Evolutionary conservation across 1,140 invertebrate species (phyloP), one percentile per base, ranked within the genome.

Genomic region (Drosophila sp.): DNA sequence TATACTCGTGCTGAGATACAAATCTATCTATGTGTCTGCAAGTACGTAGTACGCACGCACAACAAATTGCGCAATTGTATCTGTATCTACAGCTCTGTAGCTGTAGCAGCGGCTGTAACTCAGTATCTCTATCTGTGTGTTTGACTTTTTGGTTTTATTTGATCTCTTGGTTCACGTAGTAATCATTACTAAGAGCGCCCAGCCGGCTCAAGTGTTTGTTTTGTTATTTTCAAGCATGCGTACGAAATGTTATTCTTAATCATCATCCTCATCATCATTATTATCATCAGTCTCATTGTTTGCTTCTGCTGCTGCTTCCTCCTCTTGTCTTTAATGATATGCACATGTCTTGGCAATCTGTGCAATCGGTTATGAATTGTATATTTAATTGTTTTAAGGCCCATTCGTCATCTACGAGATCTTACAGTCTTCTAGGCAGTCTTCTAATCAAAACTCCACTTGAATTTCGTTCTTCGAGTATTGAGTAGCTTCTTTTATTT

Each of bases 181-280:
- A 64, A 50, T 64, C 61, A 53, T 41, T 56, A 34, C 40, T 56
- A 56, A 61, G 14, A 71, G 34, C 75, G 40, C 8, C 57, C 67
- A 72, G 62, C 56, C 70, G 40, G 36, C 77, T 80, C 78, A 80
- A 80, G 78, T 80, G 77, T 71, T 79, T 65, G 61, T 51, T 72
- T 74, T 56, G 63, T 46, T 64, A 71, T 79, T 75, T 79, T 78
- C 76, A 76, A 79, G 46, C 54, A 41, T 59, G 64, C 64, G 54
- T 64, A 69, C 45, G 70, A 64, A 71, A 51, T 59, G 54, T 69
- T 62, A 41, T 54, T 50, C 50, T 61, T 46, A 18, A 25, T n/a
- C 25, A 18, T 32, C 25, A 11, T 13, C 11, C n/a, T 45, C 14
- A 13, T 38, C 3, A 34, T 61, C 9, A 32, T 48, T 6, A n/a